These are phyloP conservation scores for Hydropsyche betteni DNA, from an alignment of 2,888 invertebrate genomes.

Conservation along the genomic window DNA sequence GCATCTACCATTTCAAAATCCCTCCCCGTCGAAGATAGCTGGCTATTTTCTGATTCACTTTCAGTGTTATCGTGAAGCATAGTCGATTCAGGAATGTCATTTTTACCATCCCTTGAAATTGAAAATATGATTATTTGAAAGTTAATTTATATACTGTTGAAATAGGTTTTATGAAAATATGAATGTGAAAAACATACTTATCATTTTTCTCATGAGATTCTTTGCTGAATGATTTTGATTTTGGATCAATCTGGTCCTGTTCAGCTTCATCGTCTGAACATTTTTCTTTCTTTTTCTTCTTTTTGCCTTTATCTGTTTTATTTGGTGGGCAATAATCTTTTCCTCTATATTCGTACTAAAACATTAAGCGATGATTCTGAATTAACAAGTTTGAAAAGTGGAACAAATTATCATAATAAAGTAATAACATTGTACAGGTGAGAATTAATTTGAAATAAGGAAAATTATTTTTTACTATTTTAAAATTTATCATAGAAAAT, in stretches of 20 bases:
- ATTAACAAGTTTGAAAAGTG: no score
- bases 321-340: constrained; percentile 64
- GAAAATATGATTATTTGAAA: no score
- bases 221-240: constrained; percentile 18
- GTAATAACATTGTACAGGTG: no score
- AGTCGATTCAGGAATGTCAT: constrained; percentile 46
- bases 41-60: constrained; percentile 83
- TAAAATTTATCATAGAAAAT: no score
- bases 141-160: no score
- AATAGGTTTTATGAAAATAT: neutral
- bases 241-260: constrained; percentile 48
- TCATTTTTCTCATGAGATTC: constrained; percentile 44
- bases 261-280: constrained; percentile 74
- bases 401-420: no score
- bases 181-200: constrained; percentile 36
- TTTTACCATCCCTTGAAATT: constrained; percentile 44
- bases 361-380: constrained; percentile 48
- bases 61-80: constrained; percentile 62
- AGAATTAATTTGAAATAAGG: no score
- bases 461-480: no score
- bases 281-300: constrained; percentile 84
- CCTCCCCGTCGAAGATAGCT: constrained; percentile 82
- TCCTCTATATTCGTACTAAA: constrained; percentile 84
- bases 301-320: constrained; percentile 72
- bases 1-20: constrained; percentile 90